Conservation (phyloP, 2,888 invertebrate species). For the Timandra comae region DNA sequence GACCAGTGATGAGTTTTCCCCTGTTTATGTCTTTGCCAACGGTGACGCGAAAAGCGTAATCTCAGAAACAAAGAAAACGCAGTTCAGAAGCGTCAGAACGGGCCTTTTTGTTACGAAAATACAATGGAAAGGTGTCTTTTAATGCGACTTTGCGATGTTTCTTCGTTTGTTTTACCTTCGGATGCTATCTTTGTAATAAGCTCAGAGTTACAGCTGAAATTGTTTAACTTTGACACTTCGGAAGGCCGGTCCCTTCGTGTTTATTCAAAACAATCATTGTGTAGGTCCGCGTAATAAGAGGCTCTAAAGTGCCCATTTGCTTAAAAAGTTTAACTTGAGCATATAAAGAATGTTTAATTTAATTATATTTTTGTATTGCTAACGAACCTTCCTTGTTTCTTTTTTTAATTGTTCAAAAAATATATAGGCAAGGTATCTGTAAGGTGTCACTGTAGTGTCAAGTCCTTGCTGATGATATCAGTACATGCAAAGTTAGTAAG, state of each 20-base stretch:
- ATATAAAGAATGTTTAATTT: too few relatives aligned
- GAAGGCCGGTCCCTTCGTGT: background rate
- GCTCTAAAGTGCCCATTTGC: too few relatives aligned
- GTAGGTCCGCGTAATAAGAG: too few relatives aligned
- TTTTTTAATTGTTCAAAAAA: too few relatives aligned
- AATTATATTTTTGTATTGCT: too few relatives aligned
- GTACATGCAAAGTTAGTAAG: too few relatives aligned
- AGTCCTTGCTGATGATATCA: too few relatives aligned
- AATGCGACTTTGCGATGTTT: conserved; percentile 24
- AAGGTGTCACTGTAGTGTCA: too few relatives aligned
- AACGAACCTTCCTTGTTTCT: too few relatives aligned
- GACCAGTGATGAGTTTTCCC: conserved; percentile 31
- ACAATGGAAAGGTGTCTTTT: conserved; percentile 33
- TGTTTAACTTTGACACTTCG: conserved; percentile 4
- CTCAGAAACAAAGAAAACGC: conserved; percentile 36
- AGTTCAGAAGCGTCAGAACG: conserved; percentile 26
- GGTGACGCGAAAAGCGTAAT: conserved; percentile 38
- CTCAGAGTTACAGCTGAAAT: conserved; percentile 11
- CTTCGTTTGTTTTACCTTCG: conserved; percentile 14
- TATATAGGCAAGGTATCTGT: too few relatives aligned
- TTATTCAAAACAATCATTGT: background rate
- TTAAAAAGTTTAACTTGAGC: too few relatives aligned
- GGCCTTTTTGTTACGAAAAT: conserved; percentile 30
- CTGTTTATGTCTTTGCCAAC: conserved; percentile 33
- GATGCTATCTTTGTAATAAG: conserved; percentile 10